Base-by-base conservation (phyloP, 2,888 invertebrate genomes). In the Agrenia bidenticulata region DNA sequence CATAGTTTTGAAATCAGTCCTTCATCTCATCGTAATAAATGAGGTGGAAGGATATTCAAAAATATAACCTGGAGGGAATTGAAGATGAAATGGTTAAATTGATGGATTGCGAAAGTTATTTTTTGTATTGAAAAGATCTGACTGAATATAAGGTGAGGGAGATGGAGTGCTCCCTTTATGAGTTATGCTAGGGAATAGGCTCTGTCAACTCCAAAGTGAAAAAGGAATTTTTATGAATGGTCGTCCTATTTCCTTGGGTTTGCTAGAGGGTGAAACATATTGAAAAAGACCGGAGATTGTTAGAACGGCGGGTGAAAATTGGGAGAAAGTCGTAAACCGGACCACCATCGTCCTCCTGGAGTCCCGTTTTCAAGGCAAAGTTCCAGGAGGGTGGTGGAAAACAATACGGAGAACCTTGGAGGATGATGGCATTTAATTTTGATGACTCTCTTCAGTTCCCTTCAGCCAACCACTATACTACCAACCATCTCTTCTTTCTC, bases 341-440 rank as follows among this genome's bases (percentile, higher is more conserved):
- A 19, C 45, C 45, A 5, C 5, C 45, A 45, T 45, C 17, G 19
- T 32, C 32, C 11, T 32, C 32, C 32, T 32, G 4, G 5, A 11
- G 4, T 32, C 32, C 32, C 5, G 11, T 32, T 32, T 32, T 32
- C 32, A 32, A 32, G 5, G 45, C 45, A 4, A 15, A 45, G 17
- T 19, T 45, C 17, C 17, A 45, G 45, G n/a, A 19, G 15, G 15
- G 15, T 5, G n/a, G n/a, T 9, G 39, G 9, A 11, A 15, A 45
- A 45, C 9, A 45, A 45, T 45, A 54, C 41, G 53, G 41, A 53
- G 58, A 58, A 62, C 57, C 57, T 54, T 66, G 66, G 66, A 53
- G 58, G 62, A 62, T 61, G 61, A 58, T 66, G 66, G 66, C 67
- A 67, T 67, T 67, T 67, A 67, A 67, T 67, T 67, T 63, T 67